Evolutionary conservation across 2,888 invertebrate species (phyloP).

Genomic region (Sesia bembeciformis): DNA sequence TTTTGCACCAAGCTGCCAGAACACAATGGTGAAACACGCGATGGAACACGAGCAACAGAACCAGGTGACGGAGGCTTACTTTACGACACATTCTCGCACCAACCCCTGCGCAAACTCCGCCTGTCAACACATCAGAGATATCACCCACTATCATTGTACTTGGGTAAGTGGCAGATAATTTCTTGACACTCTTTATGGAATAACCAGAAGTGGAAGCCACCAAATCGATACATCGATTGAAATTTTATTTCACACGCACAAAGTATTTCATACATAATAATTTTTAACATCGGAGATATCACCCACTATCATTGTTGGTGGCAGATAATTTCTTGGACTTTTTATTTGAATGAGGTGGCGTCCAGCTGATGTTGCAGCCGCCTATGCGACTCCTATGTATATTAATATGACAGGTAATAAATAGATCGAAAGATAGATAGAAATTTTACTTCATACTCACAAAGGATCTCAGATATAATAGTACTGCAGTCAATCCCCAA

Average conservation of each 20-base stretch:
- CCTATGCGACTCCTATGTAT: too few relatives aligned
- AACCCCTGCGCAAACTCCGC: constrained; percentile 78
- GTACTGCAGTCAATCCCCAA: background rate
- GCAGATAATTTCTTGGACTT: too few relatives aligned
- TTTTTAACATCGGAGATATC: background rate
- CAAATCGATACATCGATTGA: background rate
- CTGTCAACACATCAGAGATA: constrained; percentile 83
- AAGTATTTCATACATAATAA: background rate
- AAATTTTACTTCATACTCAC: too few relatives aligned
- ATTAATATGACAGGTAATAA: too few relatives aligned
- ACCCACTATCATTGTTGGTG: too few relatives aligned
- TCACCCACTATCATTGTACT: constrained; percentile 91
- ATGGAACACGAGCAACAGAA: constrained; percentile 92
- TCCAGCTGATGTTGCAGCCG: too few relatives aligned
- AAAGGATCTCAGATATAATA: too few relatives aligned
- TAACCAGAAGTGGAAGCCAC: too few relatives aligned
- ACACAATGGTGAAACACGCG: constrained; percentile 88
- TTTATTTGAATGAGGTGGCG: too few relatives aligned
- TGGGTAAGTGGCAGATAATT: constrained; percentile 75
- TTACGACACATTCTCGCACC: constrained; percentile 77
- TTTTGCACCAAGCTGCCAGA: constrained; percentile 57
- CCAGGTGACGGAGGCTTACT: constrained; percentile 86
- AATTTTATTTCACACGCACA: background rate
- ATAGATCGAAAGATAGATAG: too few relatives aligned
- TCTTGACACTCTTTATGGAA: too few relatives aligned